phyloP scores from a whole-genome alignment of 2,797 vertebrate species.

The Phoeniculus purpureus region DNA sequence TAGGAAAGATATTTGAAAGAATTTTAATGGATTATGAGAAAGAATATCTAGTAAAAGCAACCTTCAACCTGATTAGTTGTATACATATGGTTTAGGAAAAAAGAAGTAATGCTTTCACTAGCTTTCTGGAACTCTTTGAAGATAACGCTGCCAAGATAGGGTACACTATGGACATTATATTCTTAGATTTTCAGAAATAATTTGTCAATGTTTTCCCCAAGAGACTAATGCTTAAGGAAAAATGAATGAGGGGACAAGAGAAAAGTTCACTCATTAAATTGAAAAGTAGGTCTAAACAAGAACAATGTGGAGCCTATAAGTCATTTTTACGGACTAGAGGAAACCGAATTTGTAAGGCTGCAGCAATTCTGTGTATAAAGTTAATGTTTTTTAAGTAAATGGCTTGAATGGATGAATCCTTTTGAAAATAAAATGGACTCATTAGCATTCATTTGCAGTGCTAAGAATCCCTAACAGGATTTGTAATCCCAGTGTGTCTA shows the following conservation, averaged over 20 bases:
- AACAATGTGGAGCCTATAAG: slow-evolving; percentile 16
- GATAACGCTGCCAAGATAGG: slow-evolving; percentile 53
- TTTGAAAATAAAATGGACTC: neutral
- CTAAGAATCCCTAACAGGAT: neutral
- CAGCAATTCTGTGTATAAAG: neutral
- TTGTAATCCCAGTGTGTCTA: neutral
- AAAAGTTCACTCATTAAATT: slow-evolving; percentile 43
- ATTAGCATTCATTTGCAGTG: slow-evolving; percentile 12
- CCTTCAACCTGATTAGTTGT: slow-evolving; percentile 57
- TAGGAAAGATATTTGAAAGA: slow-evolving; percentile 42
- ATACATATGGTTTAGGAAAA: slow-evolving; percentile 14
- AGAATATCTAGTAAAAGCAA: slow-evolving; percentile 37
- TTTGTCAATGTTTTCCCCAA: slow-evolving; percentile 46
- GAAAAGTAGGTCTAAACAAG: slow-evolving; percentile 26
- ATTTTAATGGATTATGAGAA: slow-evolving; percentile 45
- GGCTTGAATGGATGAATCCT: neutral
- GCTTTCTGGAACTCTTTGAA: slow-evolving; percentile 69
- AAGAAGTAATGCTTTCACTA: slow-evolving; percentile 58
- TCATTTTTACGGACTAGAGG: neutral
- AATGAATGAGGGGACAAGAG: slow-evolving; percentile 41
- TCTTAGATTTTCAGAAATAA: slow-evolving; percentile 46
- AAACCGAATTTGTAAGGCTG: slow-evolving; percentile 4
- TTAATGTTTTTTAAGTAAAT: slow-evolving; percentile 15
- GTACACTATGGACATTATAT: slow-evolving; percentile 14
- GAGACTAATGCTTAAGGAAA: slow-evolving; percentile 56